phyloP scores from a whole-genome alignment of 2,113 vertebrate genomes.

The Corythaixoides concolor region DNA sequence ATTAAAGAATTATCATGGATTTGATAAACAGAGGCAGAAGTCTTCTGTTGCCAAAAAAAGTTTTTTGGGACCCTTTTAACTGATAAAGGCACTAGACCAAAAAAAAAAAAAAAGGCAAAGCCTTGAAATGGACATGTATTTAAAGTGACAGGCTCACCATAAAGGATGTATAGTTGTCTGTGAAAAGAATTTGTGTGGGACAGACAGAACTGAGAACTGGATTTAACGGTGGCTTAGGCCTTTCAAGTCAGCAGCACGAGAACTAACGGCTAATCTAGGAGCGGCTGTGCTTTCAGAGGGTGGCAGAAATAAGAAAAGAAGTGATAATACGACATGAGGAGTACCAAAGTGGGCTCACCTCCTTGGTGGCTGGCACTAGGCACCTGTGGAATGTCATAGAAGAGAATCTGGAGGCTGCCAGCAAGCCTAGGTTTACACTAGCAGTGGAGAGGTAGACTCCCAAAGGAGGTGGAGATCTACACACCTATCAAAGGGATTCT shows the following conservation, averaged over 20 bases:
- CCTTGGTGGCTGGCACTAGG: not conserved
- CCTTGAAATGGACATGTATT: not conserved
- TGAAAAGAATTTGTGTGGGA: not conserved
- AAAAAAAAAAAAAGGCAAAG: not conserved
- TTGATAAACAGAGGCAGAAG: not conserved
- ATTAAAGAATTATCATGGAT: not conserved
- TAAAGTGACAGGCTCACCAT: not conserved
- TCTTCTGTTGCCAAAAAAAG: not conserved
- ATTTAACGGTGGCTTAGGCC: not conserved
- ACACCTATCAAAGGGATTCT: not conserved
- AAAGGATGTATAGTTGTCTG: not conserved
- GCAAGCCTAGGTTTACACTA: not conserved
- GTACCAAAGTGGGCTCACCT: not conserved
- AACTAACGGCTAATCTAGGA: not conserved
- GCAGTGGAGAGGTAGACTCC: not conserved
- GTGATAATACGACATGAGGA: not conserved
- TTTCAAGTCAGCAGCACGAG: not conserved
- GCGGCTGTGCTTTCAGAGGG: not conserved
- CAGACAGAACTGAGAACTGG: not conserved
- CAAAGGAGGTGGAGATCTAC: not conserved
- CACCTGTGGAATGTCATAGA: not conserved
- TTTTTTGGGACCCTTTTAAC: not conserved
- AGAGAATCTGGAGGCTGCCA: not conserved
- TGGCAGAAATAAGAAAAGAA: not conserved
- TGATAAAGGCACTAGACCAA: not conserved